Conservation (phyloP, 2,797 vertebrate species). For the Danio kyathit region DNA sequence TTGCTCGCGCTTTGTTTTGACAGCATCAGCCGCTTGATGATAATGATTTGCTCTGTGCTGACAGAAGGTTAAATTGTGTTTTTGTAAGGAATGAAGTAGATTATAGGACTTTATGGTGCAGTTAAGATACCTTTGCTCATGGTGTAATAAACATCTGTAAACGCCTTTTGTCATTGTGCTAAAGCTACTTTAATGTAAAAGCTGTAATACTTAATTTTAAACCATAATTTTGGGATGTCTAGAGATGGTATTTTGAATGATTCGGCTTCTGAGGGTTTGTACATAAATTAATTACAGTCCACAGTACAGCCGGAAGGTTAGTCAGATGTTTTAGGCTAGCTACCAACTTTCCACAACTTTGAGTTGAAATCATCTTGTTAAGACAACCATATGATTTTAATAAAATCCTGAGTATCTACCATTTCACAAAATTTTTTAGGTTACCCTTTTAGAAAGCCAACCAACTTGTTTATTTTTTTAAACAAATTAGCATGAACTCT, state of each 20-base stretch:
- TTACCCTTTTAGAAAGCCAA: neutral
- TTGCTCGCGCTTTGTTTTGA: slow-evolving; percentile 10
- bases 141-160: neutral
- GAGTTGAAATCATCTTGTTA: slow-evolving; percentile 10
- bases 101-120: slow-evolving; percentile 10
- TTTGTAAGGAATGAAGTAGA: slow-evolving; percentile 16
- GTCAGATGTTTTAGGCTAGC: neutral
- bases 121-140: slow-evolving; percentile 1
- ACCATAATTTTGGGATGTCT: neutral
- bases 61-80: slow-evolving; percentile 29
- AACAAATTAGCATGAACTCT: too few relatives aligned
- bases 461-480: slow-evolving; percentile 2
- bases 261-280: neutral
- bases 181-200: neutral
- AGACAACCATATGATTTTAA: neutral
- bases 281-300: slow-evolving; percentile 6
- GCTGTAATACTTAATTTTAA: neutral
- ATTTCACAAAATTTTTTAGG: neutral
- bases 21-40: slow-evolving; percentile 38
- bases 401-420: neutral
- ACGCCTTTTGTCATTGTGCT: slow-evolving; percentile 2
- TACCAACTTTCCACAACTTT: neutral
- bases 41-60: slow-evolving; percentile 35
- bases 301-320: neutral
- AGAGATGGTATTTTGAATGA: neutral